Base-by-base conservation (phyloP, 1,140 invertebrate genomes). In the Aplysia californica region DNA sequence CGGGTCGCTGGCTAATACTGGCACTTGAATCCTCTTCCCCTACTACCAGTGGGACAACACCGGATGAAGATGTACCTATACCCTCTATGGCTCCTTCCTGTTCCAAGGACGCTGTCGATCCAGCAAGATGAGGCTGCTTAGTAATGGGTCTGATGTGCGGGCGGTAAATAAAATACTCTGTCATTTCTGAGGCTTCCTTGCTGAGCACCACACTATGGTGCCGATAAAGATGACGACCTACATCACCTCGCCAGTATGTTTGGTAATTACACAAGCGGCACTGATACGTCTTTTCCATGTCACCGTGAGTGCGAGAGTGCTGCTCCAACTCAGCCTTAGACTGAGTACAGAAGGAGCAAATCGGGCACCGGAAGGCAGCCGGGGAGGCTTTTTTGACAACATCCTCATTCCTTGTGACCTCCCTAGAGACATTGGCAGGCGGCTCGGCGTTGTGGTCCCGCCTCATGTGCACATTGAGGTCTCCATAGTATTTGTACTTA, bases 181-280 rank as follows among this genome's bases (percentile, higher is more conserved):
- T 39, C 3, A 75, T 41, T 55, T 75, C 72, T 18, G 31, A 5
- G 15, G 72, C 72, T 21, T 66, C 59, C 35, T 66, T 75, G 29
- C 59, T 75, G 1, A 75, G 61, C 18, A 65, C 39, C n/a, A 75
- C 39, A 21, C 66, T 33, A 41, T 91, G 90, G 81, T 90, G 84
- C 36, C 89, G 88, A 70, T 89, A 87, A 58, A 91, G 79, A 71
- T 91, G 91, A 6, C 89, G 80, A 35, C 89, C 85, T 26, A 91
- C 87, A 56, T 91, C 90, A 4, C 89, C 90, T 77, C 90, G 91
- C 88, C 91, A 90, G 70, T 86, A 83, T 0, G 87, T 87, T 41
- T 87, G 84, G 75, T 89, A 90, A 2, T 83, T 75, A 79, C 89
- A 90, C 65, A 86, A 79, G 4, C 80, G 78, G 78, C 89, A 90